These are phyloP conservation scores for Decapterus maruadsi DNA, from an alignment of 2,797 vertebrate genomes.

Conservation along the genomic window DNA sequence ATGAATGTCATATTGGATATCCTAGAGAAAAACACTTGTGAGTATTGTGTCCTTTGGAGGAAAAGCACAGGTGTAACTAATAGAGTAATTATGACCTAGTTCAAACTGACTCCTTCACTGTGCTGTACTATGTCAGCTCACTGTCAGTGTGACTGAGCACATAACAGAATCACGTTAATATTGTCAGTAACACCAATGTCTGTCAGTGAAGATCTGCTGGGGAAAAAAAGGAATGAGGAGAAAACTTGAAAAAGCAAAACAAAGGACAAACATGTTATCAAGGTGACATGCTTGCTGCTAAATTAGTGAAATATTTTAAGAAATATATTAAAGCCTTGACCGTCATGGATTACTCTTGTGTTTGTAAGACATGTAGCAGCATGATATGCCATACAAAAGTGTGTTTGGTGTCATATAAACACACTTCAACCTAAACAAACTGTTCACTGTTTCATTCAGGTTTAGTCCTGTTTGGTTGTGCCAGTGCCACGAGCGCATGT, in stretches of 20 bases:
- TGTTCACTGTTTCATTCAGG: not conserved
- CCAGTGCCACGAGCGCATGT: slow-evolving; percentile 27
- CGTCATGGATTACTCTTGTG: too few species aligned
- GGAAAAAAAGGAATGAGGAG: too few species aligned
- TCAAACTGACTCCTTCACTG: not conserved
- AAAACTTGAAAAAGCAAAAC: too few species aligned
- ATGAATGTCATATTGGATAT: not conserved
- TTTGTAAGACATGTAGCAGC: too few species aligned
- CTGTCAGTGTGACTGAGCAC: not conserved
- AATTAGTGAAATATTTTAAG: too few species aligned
- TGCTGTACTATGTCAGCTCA: not conserved
- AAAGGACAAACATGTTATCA: too few species aligned
- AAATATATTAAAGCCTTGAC: too few species aligned
- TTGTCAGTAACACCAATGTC: not conserved
- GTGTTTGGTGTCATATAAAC: too few species aligned
- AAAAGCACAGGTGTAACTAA: not conserved
- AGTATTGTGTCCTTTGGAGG: not conserved
- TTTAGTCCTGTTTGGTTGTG: slow-evolving; percentile 3
- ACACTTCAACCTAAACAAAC: not conserved
- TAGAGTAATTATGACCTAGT: not conserved
- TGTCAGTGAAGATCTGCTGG: not conserved
- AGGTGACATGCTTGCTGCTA: too few species aligned
- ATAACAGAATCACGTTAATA: not conserved
- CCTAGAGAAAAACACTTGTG: not conserved
- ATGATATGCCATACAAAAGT: too few species aligned